Conservation (phyloP, 2,797 vertebrate species). For the Adrianichthys oophorus region DNA sequence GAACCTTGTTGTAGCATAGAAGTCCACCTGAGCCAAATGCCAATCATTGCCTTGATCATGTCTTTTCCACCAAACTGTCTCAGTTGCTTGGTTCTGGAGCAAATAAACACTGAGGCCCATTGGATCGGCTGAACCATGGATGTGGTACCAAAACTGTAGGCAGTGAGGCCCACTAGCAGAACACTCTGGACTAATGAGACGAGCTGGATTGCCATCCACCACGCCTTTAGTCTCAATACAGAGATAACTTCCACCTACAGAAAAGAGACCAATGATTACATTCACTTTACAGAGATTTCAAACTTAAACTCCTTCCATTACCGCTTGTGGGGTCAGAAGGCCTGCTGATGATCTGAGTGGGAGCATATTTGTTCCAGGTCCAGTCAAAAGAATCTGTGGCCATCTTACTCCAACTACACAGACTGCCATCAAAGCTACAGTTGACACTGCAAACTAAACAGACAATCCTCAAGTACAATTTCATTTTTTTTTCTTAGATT, state of each 20-base stretch:
- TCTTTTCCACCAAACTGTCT: conserved; percentile 55
- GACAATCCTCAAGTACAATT: background rate
- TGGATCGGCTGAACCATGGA: conserved; percentile 72
- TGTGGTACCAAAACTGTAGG: conserved; percentile 82
- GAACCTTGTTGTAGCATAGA: conserved; percentile 31
- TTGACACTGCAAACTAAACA: conserved; percentile 54
- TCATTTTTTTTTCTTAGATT: too few relatives aligned
- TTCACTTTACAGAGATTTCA: background rate
- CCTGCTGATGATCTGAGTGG: conserved; percentile 69
- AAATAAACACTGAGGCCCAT: conserved; percentile 77
- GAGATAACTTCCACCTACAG: conserved; percentile 70
- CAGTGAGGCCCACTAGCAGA: conserved; percentile 67
- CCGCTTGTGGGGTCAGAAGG: conserved; percentile 74
- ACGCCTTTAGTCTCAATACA: conserved; percentile 68
- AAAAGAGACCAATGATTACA: background rate
- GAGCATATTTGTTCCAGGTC: conserved; percentile 70
- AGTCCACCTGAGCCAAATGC: conserved; percentile 68
- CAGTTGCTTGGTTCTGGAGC: conserved; percentile 39
- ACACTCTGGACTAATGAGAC: conserved; percentile 72
- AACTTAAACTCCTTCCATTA: conserved; percentile 21
- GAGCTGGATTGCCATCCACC: conserved; percentile 65
- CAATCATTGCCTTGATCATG: conserved; percentile 76
- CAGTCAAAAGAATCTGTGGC: conserved; percentile 76
- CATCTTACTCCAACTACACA: conserved; percentile 72
- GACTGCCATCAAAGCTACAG: conserved; percentile 40